Evolutionary conservation across 2,888 invertebrate genomes (phyloP).

Genomic region (Liodrosophila aerea): DNA sequence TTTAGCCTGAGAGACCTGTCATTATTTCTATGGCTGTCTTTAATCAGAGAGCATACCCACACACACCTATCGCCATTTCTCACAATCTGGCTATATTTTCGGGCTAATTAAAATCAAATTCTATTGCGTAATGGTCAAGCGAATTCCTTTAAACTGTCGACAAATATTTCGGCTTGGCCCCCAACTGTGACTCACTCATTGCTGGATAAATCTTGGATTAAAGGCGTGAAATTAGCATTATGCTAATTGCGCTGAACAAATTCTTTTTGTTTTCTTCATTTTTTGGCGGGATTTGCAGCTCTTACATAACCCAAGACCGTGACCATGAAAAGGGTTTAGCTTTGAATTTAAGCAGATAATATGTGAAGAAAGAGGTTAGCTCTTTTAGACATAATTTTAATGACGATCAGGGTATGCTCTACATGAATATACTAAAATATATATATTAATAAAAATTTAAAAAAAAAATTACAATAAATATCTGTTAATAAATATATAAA

Average conservation of each 20-base stretch:
- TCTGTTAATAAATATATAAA: background rate
- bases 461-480: background rate
- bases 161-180: background rate
- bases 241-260: conserved; percentile 43
- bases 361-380: background rate
- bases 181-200: conserved; percentile 14
- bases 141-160: conserved; percentile 53
- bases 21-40: conserved; percentile 42
- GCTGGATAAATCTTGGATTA: conserved; percentile 29
- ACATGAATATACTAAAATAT: background rate
- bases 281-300: conserved; percentile 5
- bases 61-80: conserved; percentile 8
- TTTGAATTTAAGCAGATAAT: conserved; percentile 10
- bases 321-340: conserved; percentile 72
- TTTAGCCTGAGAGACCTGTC: conserved; percentile 37
- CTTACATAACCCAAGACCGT: conserved; percentile 69
- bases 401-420: conserved; percentile 17
- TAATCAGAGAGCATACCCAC: conserved; percentile 22
- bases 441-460: no score
- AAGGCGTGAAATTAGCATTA: conserved; percentile 56
- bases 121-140: conserved; percentile 46
- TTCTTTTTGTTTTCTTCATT: conserved; percentile 23
- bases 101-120: conserved; percentile 47
- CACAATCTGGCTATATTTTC: conserved; percentile 9
- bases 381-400: background rate